A percentile compares a stretch with the other conserved stretches of the same genome.
Conservation (phyloP, 2,113 vertebrate species). For the Pachyramphus minor region DNA sequence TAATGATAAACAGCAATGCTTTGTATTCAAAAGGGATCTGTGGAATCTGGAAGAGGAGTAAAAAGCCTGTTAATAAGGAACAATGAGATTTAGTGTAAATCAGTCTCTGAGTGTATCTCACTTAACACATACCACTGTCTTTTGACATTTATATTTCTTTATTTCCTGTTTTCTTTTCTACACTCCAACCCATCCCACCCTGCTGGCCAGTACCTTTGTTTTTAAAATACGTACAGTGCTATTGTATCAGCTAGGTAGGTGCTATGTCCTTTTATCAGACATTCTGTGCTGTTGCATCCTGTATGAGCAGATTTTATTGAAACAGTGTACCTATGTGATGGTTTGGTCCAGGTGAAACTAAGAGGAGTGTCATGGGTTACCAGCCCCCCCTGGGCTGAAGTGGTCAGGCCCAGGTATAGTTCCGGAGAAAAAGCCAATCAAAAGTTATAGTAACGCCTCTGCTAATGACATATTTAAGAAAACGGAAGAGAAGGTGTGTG, state of each 20-base stretch:
- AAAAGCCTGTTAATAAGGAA: background rate
- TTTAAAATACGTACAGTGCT: background rate
- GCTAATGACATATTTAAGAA: no score
- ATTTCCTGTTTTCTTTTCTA: background rate
- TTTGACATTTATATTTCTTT: background rate
- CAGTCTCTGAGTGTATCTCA: background rate
- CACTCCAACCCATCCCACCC: rapidly evolving
- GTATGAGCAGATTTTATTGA: background rate
- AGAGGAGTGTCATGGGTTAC: no score
- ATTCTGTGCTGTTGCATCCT: background rate
- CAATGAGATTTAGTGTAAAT: background rate
- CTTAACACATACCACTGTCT: rapidly evolving
- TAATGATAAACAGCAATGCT: background rate
- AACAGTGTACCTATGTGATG: background rate
- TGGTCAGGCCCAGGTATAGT: no score
- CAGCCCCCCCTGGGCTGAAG: no score
- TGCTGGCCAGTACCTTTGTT: background rate
- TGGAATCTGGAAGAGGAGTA: background rate
- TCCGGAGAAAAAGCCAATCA: no score
- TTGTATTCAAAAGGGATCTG: background rate
- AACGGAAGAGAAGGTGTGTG: no score
- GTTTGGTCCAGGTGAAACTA: no score
- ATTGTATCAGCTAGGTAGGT: background rate
- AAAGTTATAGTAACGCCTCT: no score
- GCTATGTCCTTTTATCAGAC: background rate